Evolutionary conservation across 2,797 vertebrate genomes (phyloP).

Genomic region (Typhlichthys eigenmanni): DNA sequence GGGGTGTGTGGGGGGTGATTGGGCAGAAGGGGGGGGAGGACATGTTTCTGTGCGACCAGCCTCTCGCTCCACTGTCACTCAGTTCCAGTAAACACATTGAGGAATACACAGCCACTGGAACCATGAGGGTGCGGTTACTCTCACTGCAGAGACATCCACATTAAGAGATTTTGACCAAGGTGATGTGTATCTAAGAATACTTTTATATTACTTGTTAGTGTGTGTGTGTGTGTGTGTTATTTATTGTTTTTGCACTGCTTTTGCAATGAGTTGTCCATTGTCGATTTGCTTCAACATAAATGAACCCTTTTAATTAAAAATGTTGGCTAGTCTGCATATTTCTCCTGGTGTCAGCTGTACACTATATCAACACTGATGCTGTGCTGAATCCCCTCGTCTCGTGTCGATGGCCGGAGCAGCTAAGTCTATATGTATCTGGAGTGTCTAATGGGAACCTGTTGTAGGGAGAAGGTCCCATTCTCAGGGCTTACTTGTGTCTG

Average conservation of each 20-base stretch:
- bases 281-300: conserved; percentile 5
- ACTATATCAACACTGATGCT: conserved; percentile 17
- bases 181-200: conserved; percentile 29
- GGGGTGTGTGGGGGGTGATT: conserved; percentile 28
- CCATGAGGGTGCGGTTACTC: conserved; percentile 45
- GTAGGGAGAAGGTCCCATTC: conserved; percentile 17
- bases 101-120: conserved; percentile 71
- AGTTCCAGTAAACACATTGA: conserved; percentile 65
- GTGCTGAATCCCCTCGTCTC: conserved; percentile 18
- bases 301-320: conserved; percentile 13
- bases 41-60: conserved; percentile 1
- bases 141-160: conserved; percentile 6
- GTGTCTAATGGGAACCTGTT: conserved; percentile 43
- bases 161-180: conserved; percentile 30
- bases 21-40: conserved; percentile 21
- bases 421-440: conserved; percentile 17
- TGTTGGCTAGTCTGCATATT: conserved; percentile 31
- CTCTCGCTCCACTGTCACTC: conserved; percentile 51
- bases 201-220: conserved; percentile 9
- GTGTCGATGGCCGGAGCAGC: conserved; percentile 9
- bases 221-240: neutral
- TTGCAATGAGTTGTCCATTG: neutral
- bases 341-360: neutral
- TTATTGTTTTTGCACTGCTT: conserved; percentile 4
- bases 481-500: conserved; percentile 53